Evolutionary conservation across 2,113 vertebrate species (phyloP).

Genomic region (Cervus canadensis): DNA sequence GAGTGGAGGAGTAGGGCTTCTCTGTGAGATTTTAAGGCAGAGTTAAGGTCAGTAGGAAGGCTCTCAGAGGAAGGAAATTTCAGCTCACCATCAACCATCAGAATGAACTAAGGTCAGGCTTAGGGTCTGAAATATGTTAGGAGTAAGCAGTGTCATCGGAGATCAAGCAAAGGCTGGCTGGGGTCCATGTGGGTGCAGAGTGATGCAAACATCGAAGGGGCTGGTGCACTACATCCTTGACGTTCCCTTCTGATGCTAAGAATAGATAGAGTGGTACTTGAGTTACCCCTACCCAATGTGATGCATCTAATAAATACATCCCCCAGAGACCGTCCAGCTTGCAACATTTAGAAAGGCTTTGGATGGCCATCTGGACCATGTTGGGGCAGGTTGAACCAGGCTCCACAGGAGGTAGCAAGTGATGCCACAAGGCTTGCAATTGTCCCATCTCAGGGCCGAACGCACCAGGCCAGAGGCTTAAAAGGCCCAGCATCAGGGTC

Average conservation of each 20-base stretch:
- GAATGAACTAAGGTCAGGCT: neutral
- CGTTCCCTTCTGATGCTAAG: neutral
- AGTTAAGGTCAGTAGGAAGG: neutral
- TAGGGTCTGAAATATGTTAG: neutral
- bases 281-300: neutral
- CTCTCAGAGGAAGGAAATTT: neutral
- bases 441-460: neutral
- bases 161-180: neutral
- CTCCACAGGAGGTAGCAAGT: neutral
- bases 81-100: neutral
- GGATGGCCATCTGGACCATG: neutral
- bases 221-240: neutral
- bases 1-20: neutral
- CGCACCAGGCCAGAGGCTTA: neutral
- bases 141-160: neutral
- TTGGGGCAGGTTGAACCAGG: neutral
- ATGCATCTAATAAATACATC: neutral
- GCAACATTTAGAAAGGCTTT: neutral
- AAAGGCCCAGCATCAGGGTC: rapidly evolving
- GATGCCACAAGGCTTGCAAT: neutral
- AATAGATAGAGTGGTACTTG: neutral
- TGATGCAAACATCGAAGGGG: neutral
- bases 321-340: neutral
- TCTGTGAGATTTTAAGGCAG: neutral
- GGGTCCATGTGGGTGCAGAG: neutral